These are phyloP conservation scores for Plutella xylostella DNA, from an alignment of 2,888 invertebrate genomes.

Conservation along the genomic window DNA sequence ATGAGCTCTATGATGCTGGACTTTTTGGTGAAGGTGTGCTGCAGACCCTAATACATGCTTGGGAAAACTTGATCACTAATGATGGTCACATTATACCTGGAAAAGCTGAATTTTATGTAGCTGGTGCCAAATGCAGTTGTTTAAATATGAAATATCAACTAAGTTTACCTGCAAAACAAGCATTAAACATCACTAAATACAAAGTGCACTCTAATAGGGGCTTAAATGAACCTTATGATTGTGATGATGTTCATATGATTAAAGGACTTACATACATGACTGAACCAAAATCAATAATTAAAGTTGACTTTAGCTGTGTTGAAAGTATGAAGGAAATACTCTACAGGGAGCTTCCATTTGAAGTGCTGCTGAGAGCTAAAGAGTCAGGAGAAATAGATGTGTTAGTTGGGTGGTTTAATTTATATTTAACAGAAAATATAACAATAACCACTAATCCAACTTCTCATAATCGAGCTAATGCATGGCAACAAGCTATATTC, in stretches of 20 bases:
- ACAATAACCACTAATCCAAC: slow-evolving; percentile 73
- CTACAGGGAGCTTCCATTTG: slow-evolving; percentile 38
- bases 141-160: slow-evolving; percentile 61
- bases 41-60: slow-evolving; percentile 76
- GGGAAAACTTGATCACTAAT: slow-evolving; percentile 67
- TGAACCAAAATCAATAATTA: slow-evolving; percentile 62
- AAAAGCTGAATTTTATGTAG: slow-evolving; percentile 72
- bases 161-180: slow-evolving; percentile 26
- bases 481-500: slow-evolving; percentile 86
- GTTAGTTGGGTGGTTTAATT: slow-evolving; percentile 79
- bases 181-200: slow-evolving; percentile 32
- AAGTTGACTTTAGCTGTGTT: slow-evolving; percentile 73
- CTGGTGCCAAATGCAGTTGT: slow-evolving; percentile 69
- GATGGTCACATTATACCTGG: slow-evolving; percentile 70
- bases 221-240: slow-evolving; percentile 80
- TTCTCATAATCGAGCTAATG: slow-evolving; percentile 54
- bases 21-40: slow-evolving; percentile 82
- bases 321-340: slow-evolving; percentile 52
- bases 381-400: slow-evolving; percentile 71
- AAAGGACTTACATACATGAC: slow-evolving; percentile 71
- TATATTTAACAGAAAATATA: slow-evolving; percentile 73
- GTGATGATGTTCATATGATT: slow-evolving; percentile 72
- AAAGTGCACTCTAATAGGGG: too few species aligned
- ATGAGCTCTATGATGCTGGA: slow-evolving; percentile 85
- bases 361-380: slow-evolving; percentile 39